phyloP scores from a whole-genome alignment of 2,888 invertebrate genomes.

The Drosophila percnosoma region DNA sequence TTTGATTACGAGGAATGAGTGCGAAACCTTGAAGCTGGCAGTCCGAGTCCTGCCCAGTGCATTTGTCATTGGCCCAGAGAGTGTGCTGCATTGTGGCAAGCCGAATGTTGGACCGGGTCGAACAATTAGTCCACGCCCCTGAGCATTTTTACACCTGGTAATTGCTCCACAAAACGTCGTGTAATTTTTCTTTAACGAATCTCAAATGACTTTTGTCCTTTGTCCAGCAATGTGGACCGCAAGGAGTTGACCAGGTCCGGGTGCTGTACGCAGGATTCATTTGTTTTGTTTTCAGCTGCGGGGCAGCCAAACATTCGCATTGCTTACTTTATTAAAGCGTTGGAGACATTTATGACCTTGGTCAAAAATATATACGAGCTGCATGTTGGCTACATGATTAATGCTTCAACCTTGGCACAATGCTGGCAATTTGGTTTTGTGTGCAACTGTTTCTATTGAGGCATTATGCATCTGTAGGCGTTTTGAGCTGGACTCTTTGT shows the following conservation, averaged over 20 bases:
- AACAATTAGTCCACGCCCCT: slow-evolving; percentile 82
- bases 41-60: slow-evolving; percentile 36
- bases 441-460: slow-evolving; percentile 70
- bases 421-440: slow-evolving; percentile 44
- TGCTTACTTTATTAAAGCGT: slow-evolving; percentile 46
- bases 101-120: slow-evolving; percentile 43
- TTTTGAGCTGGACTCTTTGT: slow-evolving; percentile 65
- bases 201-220: slow-evolving; percentile 77
- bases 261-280: slow-evolving; percentile 22
- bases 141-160: slow-evolving; percentile 79
- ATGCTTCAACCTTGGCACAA: slow-evolving; percentile 51
- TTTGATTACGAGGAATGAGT: slow-evolving; percentile 56
- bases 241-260: slow-evolving; percentile 27
- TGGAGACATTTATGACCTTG: slow-evolving; percentile 74
- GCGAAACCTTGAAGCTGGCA: slow-evolving; percentile 26
- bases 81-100: slow-evolving; percentile 24
- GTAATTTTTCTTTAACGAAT: slow-evolving; percentile 81
- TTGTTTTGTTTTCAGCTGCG: slow-evolving; percentile 45
- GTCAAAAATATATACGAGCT: slow-evolving; percentile 7
- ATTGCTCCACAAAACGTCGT: slow-evolving; percentile 82
- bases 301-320: slow-evolving; percentile 39
- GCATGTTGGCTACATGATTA: slow-evolving; percentile 57
- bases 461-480: slow-evolving; percentile 69
- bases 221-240: slow-evolving; percentile 54
- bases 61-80: slow-evolving; percentile 51